Percentiles rank a stretch among this genome's conserved stretches.
phyloP scores from a whole-genome alignment of 2,888 invertebrate genomes.

The Pammene fasciana region DNA sequence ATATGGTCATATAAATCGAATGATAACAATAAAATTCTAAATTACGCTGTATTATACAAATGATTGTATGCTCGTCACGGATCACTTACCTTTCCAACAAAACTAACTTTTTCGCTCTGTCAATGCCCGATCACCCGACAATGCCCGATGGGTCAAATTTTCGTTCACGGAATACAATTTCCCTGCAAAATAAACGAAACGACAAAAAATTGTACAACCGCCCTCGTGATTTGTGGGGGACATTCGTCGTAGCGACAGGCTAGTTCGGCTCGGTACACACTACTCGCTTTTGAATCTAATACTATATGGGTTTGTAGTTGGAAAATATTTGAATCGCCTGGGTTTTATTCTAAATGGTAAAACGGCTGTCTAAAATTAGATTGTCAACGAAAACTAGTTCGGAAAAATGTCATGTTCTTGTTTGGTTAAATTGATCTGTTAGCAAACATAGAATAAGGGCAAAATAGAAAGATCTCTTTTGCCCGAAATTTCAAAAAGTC shows the following conservation, averaged over 20 bases:
- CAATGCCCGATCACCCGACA: conserved; percentile 46
- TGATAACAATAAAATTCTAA: no score
- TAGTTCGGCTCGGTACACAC: conserved; percentile 66
- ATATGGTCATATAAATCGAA: no score
- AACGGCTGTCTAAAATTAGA: no score
- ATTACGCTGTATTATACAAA: no score
- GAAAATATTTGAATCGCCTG: neutral
- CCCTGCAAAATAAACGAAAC: conserved; percentile 73
- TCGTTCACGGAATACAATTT: conserved; percentile 74
- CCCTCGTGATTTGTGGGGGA: conserved; percentile 78
- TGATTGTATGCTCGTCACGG: neutral
- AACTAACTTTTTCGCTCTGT: conserved; percentile 49
- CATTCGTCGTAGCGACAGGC: conserved; percentile 81
- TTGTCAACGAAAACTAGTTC: no score
- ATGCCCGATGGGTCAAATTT: conserved; percentile 60
- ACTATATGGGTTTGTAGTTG: neutral
- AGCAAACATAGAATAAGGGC: no score
- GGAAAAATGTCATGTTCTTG: neutral
- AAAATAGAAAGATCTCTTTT: no score
- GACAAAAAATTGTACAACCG: conserved; percentile 74
- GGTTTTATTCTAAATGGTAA: neutral
- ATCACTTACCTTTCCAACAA: neutral
- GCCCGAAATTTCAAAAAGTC: no score
- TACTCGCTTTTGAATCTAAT: conserved; percentile 58
- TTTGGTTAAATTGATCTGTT: neutral